Base-by-base conservation (phyloP, 1,140 invertebrate species). In the Meloidogyne hapla region DNA sequence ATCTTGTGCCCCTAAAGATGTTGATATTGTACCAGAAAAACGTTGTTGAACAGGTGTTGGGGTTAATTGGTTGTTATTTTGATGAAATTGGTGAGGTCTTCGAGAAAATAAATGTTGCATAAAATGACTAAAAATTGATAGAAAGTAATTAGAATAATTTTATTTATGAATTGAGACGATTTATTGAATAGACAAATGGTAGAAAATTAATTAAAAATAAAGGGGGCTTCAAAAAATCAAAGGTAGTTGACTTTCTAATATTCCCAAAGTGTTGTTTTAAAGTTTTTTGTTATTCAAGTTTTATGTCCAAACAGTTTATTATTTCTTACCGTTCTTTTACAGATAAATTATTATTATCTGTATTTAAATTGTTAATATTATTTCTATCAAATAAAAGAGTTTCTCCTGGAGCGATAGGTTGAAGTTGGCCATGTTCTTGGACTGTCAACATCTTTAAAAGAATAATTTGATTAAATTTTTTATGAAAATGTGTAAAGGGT, bases 1-100 rank as follows among this genome's bases (percentile, higher is more conserved):
- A 73, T 64, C 48, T n/a, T 63, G 71, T 73, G 48, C 71, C n/a
- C n/a, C 71, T 23, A 64, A 21, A 26, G 71, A 73, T n/a, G 71
- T 73, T 23, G 71, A 73, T 10, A 73, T 64, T 13, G 71, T 73
- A 9, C 42, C 71, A 33, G 71, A 73, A 61, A 73, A 33, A 21
- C 45, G 71, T 64, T 73, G 71, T 56, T 42, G 70, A 15, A 63
- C 5, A 63, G 26, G 21, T 10, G 42, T 21, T 1, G 69, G 42
- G 26, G 45, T 56, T 33, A 42, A 18, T n/a, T 33, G 33, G n/a
- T 56, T 56, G 3, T 42, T n/a, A n/a, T n/a, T n/a, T 67, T 21
- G 21, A n/a, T 5, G 15, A n/a, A 21, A 18, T 67, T 25, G 65
- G 5, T 21, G 18, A 18, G 21, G n/a, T 38, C 9, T 42, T 67